Evolutionary conservation across 1,140 invertebrate species (phyloP).

Genomic region (Monochamus saltuarius): DNA sequence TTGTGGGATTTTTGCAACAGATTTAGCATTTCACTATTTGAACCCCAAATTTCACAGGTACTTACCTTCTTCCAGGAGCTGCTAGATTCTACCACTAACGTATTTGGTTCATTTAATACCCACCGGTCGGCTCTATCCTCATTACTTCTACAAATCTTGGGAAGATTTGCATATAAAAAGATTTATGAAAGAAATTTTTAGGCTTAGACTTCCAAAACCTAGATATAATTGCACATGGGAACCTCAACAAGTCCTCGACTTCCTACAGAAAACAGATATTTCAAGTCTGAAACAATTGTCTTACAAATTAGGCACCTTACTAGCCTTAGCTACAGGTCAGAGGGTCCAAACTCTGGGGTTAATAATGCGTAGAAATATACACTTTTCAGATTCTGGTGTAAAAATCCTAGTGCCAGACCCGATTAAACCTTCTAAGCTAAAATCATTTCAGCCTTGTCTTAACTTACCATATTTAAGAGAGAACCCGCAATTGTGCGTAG

Average conservation of each 20-base stretch:
- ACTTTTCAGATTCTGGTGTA: too few species aligned
- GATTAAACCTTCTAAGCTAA: too few species aligned
- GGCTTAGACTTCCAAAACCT: not conserved
- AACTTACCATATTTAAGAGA: too few species aligned
- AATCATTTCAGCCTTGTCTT: too few species aligned
- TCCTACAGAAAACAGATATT: not conserved
- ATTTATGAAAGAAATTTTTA: slow-evolving; percentile 9
- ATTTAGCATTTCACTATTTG: not conserved
- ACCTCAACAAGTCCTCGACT: not conserved
- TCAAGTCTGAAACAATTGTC: not conserved
- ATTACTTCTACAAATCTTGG: not conserved
- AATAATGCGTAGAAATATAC: too few species aligned
- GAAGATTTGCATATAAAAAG: slow-evolving; percentile 6
- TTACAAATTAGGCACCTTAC: slow-evolving; percentile 4
- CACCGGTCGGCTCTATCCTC: slow-evolving; percentile 5
- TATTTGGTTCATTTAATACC: slow-evolving; percentile 7
- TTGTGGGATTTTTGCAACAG: slow-evolving; percentile 10
- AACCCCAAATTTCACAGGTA: not conserved
- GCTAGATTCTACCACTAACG: not conserved
- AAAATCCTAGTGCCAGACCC: too few species aligned
- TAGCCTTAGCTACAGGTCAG: slow-evolving; percentile 8
- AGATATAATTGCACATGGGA: slow-evolving; percentile 8
- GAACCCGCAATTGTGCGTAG: too few species aligned
- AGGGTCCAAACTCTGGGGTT: slow-evolving; percentile 8
- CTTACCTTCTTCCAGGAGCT: not conserved